Conservation (phyloP, 2,113 vertebrate species). For the Smithornis capensis region DNA sequence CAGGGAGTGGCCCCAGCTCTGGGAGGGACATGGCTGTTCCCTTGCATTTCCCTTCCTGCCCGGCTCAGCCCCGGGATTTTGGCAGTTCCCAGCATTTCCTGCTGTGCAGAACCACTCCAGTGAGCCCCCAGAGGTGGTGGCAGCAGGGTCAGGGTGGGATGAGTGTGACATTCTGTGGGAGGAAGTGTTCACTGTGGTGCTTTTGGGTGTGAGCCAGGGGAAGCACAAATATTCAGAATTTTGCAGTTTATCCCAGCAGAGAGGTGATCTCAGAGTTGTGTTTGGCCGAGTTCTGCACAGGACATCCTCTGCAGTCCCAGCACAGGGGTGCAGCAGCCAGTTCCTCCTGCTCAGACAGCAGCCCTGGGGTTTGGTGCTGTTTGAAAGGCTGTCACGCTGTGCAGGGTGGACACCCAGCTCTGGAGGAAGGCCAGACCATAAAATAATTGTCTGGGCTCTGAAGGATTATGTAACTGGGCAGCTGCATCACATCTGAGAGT, state of each 20-base stretch:
- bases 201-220: background rate
- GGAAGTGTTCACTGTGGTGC: background rate
- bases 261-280: background rate
- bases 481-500: background rate
- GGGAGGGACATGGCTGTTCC: background rate
- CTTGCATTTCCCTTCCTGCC: background rate
- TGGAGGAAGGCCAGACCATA: background rate
- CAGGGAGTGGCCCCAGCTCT: background rate
- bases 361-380: background rate
- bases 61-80: background rate
- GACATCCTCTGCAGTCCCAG: background rate
- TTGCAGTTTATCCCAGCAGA: background rate
- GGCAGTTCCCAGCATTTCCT: background rate
- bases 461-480: background rate
- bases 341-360: background rate
- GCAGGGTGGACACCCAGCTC: background rate
- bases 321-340: background rate
- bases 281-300: background rate
- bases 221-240: background rate
- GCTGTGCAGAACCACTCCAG: background rate
- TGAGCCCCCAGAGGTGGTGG: background rate
- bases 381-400: background rate
- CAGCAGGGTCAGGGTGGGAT: background rate
- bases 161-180: background rate
- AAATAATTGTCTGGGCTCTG: background rate